Evolutionary conservation across 2,797 vertebrate genomes (phyloP), one percentile per base, ranked within the genome.

Genomic region (Pangasius macronema): DNA sequence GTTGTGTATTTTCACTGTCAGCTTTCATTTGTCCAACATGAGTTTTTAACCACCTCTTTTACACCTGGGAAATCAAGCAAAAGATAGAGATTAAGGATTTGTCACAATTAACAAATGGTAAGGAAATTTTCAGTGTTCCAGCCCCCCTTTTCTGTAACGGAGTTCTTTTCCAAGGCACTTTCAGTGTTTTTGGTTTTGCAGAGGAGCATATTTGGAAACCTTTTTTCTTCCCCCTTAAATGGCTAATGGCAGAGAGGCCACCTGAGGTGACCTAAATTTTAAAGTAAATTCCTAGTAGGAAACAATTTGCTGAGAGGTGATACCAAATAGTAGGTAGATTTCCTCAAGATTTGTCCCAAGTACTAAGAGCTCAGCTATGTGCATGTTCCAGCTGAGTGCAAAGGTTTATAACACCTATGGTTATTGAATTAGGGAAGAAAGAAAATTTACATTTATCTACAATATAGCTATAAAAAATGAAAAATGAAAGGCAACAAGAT

Each of bases 11-110:
- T 87, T 81, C 46, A 82, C 88, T 91, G 91, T 87, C 87, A 7
- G 86, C 73, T 90, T 86, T 92, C 89, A 93, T 94, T 93, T 89
- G 86, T 85, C 53, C 39, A 88, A 59, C 84, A 85, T 68, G 87
- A 85, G 88, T 85, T 90, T 82, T 86, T 67, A 81, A 61, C 22
- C 55, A 42, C 22, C 22, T 57, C 53, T 81, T 61, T 59, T 79
- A 57, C 76, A 79, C 30, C 18, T 57, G 53, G 30, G 53, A 57
- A 57, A 57, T 80, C 36, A 57, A 57, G 30, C 9, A 36, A 79
- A 79, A 57, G 53, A 80, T 22, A 13, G 9, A 49, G 14, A 53
- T 76, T 8, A 53, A 30, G n/a, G 14, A 51, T 76, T 76, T 76
- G 5, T 76, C 49, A 51, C 14, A 76, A 76, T 51, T 30, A 76